Conservation (phyloP, 1,140 invertebrate species). For the Steinernema khuongi region DNA sequence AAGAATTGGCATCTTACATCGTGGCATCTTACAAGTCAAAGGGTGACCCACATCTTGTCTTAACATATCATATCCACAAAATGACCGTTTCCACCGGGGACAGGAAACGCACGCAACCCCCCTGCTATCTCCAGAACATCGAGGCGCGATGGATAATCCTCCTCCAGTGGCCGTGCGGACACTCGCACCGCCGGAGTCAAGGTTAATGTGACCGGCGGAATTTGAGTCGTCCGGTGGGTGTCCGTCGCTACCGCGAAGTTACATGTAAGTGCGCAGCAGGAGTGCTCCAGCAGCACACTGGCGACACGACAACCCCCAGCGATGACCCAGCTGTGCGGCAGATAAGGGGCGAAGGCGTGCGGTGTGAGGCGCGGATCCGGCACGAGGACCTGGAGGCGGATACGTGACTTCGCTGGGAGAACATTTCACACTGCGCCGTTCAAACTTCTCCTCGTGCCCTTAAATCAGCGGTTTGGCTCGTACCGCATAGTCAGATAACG, state of each 20-base stretch:
- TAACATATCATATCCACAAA: too few species aligned
- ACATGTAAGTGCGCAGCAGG: constrained; percentile 14
- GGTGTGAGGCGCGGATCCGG: too few species aligned
- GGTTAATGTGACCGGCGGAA: background rate
- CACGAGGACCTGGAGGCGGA: background rate
- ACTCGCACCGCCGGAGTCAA: background rate
- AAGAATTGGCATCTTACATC: too few species aligned
- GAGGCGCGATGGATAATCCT: too few species aligned
- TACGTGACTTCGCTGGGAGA: background rate
- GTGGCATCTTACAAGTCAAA: too few species aligned
- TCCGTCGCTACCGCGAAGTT: background rate
- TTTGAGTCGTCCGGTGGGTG: background rate
- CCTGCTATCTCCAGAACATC: too few species aligned
- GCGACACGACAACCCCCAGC: background rate
- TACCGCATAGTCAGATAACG: too few species aligned
- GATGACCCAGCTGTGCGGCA: constrained; percentile 5
- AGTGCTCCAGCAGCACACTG: background rate
- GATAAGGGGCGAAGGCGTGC: background rate
- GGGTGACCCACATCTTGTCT: too few species aligned
- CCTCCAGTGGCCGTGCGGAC: too few species aligned
- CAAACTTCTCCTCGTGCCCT: background rate
- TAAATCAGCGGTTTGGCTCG: background rate
- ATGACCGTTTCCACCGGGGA: too few species aligned
- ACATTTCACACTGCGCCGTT: background rate
- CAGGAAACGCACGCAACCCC: too few species aligned